Percentiles rank a stretch among this genome's conserved stretches.
Conservation (phyloP, 2,888 invertebrate genomes). For the Megalurothrips usitatus region DNA sequence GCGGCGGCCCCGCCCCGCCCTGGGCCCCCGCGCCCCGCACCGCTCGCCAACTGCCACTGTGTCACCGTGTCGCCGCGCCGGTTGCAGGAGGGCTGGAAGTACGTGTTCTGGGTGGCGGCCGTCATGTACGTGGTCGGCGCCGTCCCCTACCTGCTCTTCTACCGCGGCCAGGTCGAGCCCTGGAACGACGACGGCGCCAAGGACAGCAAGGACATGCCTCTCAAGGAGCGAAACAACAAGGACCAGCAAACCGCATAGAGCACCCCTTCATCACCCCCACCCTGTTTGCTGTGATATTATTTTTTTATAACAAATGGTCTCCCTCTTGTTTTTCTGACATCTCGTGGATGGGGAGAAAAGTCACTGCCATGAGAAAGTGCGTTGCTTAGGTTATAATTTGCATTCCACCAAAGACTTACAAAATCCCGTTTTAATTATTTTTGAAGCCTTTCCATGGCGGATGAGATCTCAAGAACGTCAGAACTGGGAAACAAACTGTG, state of each 20-base stretch:
- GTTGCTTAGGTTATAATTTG: too few relatives aligned
- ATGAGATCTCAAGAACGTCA: too few relatives aligned
- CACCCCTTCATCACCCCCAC: background rate
- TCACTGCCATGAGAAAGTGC: too few relatives aligned
- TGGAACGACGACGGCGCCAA: constrained; percentile 35
- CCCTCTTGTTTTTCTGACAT: too few relatives aligned
- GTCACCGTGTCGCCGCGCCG: constrained; percentile 29
- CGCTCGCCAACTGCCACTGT: background rate
- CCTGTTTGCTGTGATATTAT: background rate
- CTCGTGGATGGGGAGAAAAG: too few relatives aligned
- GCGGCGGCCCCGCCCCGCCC: background rate
- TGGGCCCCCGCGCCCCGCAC: background rate
- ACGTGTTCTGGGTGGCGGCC: constrained; percentile 36
- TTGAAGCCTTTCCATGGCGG: too few relatives aligned
- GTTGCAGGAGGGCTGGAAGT: constrained; percentile 36
- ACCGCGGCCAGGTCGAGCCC: constrained; percentile 35
- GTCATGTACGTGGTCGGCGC: constrained; percentile 35
- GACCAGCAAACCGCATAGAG: background rate
- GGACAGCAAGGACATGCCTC: background rate
- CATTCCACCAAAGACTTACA: too few relatives aligned
- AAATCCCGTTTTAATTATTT: too few relatives aligned
- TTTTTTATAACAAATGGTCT: too few relatives aligned
- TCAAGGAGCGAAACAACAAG: background rate
- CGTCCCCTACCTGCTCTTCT: constrained; percentile 36
- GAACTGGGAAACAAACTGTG: too few relatives aligned